A percentile compares a stretch with the other conserved stretches of the same genome.
Evolutionary conservation across 2,113 vertebrate species (phyloP).

Genomic region (Dinomys branickii): DNA sequence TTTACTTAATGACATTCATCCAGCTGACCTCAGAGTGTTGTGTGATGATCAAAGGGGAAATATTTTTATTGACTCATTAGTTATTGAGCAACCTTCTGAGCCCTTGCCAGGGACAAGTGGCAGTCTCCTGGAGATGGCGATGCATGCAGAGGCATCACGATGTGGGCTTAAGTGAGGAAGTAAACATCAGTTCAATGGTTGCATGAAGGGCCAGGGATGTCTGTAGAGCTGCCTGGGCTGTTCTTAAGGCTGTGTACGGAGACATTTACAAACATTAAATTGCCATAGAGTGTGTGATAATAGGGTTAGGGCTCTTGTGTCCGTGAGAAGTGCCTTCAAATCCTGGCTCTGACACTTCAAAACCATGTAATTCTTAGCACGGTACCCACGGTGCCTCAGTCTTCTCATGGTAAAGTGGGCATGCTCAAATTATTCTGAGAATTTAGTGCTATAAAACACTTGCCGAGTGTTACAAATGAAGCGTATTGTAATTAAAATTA

Average conservation of each 20-base stretch:
- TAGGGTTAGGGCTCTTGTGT: neutral
- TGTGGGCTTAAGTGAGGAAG: neutral
- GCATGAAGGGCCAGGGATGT: neutral
- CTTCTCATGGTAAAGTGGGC: neutral
- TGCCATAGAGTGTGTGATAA: neutral
- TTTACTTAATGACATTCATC: neutral
- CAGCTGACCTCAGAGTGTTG: neutral
- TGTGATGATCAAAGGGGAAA: conserved; percentile 61
- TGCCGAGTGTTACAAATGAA: neutral
- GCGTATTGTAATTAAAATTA: neutral
- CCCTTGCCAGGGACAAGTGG: neutral
- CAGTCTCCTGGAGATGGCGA: neutral
- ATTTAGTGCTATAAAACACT: neutral
- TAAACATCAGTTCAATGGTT: neutral
- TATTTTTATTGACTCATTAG: conserved; percentile 27
- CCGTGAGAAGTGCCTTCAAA: neutral
- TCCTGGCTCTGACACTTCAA: neutral
- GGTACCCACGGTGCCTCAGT: neutral
- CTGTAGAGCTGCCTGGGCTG: neutral
- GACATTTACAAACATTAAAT: neutral
- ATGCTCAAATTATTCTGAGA: neutral
- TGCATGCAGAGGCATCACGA: neutral
- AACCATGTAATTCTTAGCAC: neutral
- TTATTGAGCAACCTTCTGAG: conserved; percentile 34
- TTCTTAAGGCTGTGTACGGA: neutral